Evolutionary conservation across 1,140 invertebrate species (phyloP), one percentile per base, ranked within the genome.

Genomic region (Colletes latitarsis): DNA sequence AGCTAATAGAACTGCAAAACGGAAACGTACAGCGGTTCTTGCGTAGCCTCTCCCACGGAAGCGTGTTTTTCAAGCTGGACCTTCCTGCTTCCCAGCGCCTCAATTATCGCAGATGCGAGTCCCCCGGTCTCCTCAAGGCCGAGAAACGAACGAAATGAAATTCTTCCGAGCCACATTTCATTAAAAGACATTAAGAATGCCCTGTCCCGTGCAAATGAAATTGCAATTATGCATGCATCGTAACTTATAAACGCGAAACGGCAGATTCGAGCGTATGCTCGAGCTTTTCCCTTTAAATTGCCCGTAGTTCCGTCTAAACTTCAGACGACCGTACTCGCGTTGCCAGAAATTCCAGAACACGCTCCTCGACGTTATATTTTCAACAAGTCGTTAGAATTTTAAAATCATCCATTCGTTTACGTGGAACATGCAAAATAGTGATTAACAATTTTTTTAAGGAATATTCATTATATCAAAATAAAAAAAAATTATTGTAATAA

Each of bases 141-240:
- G 60, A 64, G 41, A 66, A 30, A 73, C 60, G 52, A 30, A 66
- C 60, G 70, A 79, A 73, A 79, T 79, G 77, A 79, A 79, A 79
- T 79, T 79, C 77, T 79, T 79, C 52, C 60, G 41, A 46, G 70
- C 77, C 60, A 79, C 70, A 66, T 73, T 79, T 79, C 77, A 79
- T 79, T 79, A 79, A 79, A 73, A 66, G 77, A 64, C 77, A 79
- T 79, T 73, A 79, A 73, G 70, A 57, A 79, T 64, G 19, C 60
- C 60, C 49, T 15, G 15, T 14, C 41, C 60, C 0, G 69, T 55
- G 77, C 60, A 62, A 79, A 79, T 73, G 77, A 73, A 79, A 73
- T 79, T 53, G 77, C 77, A 64, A 79, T 79, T 73, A 79, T 78
- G 69, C 76, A 72, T 73, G 69, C 77, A 39, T 58, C 60, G 60